Evolutionary conservation across 2,797 vertebrate genomes (phyloP), one percentile per base, ranked within the genome.

Genomic region (Rhincodon typus): DNA sequence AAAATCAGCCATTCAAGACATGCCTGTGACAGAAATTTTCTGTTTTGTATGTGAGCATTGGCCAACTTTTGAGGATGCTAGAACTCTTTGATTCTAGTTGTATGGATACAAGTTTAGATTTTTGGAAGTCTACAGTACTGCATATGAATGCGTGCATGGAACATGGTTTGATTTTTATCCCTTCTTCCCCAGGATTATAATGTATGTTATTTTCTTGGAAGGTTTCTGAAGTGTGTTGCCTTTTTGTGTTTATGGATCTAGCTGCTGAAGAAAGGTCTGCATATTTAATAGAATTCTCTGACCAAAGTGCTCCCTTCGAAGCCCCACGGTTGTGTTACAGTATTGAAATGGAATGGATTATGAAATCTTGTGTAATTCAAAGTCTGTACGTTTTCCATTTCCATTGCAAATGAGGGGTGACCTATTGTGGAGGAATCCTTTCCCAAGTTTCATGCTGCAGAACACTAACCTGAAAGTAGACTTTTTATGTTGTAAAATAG

Each of bases 1-100:
- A 97, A 98, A 97, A 90, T 95, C 96, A 96, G 94, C 95, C 96
- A 97, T 96, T 97, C 97, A 97, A 96, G 97, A 97, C 96, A 95
- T 96, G 96, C 95, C 96, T 96, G 84, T 96, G 72, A 87, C 30
- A 30, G 62, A 30, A 27, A 50, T 46, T 72, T 57, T 90, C 57
- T 62, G 57, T 94, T 95, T 95, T 19, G 53, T 46, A 21, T 57
- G 53, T 19, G 30, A 95, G 50, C 19, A 5, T n/a, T n/a, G 7
- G 38, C 94, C 27, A 57, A 77, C 42, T 10, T 93, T 34, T 53
- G 94, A 74, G 42, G n/a, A 67, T 69, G 67, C 12, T 46, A 2
- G 34, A 94, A 94, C 42, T 72, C 38, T 30, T 23, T 38, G 25
- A 50, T 7, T 34, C 70, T 30, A 72, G 34, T 38, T 15, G 1